These are phyloP conservation scores for Pollenia amentaria DNA, from an alignment of 2,888 invertebrate genomes.

Conservation along the genomic window DNA sequence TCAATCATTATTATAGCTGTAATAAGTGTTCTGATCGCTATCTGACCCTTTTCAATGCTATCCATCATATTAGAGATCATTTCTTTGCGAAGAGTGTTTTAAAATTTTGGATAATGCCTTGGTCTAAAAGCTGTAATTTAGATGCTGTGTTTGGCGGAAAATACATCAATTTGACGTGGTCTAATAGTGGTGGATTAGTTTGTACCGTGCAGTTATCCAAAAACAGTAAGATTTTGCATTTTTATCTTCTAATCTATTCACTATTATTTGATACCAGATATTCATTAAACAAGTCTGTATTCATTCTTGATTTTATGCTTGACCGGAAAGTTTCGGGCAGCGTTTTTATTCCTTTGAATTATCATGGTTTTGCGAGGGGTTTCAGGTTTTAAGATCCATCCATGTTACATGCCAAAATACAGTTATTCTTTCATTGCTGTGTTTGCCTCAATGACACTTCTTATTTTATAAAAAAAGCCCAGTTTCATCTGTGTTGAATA, in stretches of 20 bases:
- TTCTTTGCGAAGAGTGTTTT: too few relatives aligned
- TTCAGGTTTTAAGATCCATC: too few relatives aligned
- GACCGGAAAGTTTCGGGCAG: too few relatives aligned
- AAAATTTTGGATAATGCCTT: too few relatives aligned
- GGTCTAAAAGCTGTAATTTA: background rate
- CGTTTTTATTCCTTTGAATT: background rate
- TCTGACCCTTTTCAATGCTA: too few relatives aligned
- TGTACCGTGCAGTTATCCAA: background rate
- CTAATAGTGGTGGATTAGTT: background rate
- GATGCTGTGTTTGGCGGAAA: background rate
- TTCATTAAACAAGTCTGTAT: background rate
- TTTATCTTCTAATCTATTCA: background rate
- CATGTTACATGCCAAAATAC: background rate
- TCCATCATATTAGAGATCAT: too few relatives aligned
- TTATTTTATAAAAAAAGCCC: background rate
- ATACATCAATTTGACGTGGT: background rate
- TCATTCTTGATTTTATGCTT: background rate
- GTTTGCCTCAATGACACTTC: background rate
- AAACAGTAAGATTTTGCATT: background rate
- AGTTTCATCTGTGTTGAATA: background rate
- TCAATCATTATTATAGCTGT: too few relatives aligned
- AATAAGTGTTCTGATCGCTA: too few relatives aligned
- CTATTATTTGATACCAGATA: too few relatives aligned
- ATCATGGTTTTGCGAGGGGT: too few relatives aligned
- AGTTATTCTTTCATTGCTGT: background rate